A percentile compares a stretch with the other conserved stretches of the same genome.
These are phyloP conservation scores for Neosilurus hyrtlii DNA, from an alignment of 2,797 vertebrate species.

Conservation along the genomic window DNA sequence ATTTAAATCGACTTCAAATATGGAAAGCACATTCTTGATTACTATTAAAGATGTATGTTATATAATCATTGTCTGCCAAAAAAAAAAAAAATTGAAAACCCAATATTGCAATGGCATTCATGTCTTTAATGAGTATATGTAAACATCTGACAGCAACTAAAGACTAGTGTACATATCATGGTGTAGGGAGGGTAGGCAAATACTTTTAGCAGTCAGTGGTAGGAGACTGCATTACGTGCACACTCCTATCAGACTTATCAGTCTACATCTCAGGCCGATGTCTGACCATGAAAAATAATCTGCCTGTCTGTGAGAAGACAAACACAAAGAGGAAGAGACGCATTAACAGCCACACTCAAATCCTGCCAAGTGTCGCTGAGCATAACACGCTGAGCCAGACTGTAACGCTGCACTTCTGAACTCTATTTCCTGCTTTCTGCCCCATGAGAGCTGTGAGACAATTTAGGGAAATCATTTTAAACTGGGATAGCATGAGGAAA, in stretches of 20 bases:
- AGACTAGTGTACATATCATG: conserved; percentile 27
- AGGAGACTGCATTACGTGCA: conserved; percentile 41
- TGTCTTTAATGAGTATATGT: too few species aligned
- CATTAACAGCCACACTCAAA: conserved; percentile 61
- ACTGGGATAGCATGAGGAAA: conserved; percentile 47
- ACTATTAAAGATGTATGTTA: too few species aligned
- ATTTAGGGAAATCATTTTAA: conserved; percentile 69
- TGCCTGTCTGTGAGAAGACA: conserved; percentile 63
- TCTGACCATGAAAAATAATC: conserved; percentile 53
- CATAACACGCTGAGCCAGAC: conserved; percentile 61
- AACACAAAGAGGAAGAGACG: conserved; percentile 66
- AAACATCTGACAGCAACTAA: too few species aligned
- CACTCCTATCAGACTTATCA: conserved; percentile 35
- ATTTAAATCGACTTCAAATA: too few species aligned
- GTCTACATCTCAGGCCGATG: conserved; percentile 32
- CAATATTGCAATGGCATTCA: too few species aligned
- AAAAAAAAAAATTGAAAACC: too few species aligned
- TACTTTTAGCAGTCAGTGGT: conserved; percentile 46
- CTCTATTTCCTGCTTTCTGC: conserved; percentile 68
- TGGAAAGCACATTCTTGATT: too few species aligned
- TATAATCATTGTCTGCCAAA: too few species aligned
- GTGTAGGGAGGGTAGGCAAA: conserved; percentile 48
- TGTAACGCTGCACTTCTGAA: conserved; percentile 57
- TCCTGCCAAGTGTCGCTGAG: conserved; percentile 65
- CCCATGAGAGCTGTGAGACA: conserved; percentile 61